Evolutionary conservation across 2,797 vertebrate genomes (phyloP).

Genomic region (Cyprinodon diabolis): DNA sequence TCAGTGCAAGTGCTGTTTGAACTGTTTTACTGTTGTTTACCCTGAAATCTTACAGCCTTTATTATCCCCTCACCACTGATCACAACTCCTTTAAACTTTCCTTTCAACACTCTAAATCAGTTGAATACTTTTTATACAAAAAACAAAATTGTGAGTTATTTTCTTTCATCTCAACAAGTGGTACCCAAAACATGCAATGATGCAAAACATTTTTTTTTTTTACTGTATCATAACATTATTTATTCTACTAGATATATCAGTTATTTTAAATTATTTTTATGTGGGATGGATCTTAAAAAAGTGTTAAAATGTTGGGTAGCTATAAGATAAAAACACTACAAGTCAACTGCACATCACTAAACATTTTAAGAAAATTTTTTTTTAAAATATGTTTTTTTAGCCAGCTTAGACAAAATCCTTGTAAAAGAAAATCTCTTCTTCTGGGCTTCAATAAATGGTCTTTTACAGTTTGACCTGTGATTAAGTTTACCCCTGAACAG

Average conservation of each 20-base stretch:
- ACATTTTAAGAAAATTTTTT: background rate
- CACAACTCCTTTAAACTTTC: constrained; percentile 47
- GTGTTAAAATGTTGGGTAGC: background rate
- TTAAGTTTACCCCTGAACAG: background rate
- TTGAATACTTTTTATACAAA: constrained; percentile 42
- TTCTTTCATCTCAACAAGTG: constrained; percentile 26
- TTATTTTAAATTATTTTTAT: constrained; percentile 14
- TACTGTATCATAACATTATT: constrained; percentile 15
- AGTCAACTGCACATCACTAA: background rate
- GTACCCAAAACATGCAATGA: constrained; percentile 18
- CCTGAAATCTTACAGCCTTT: constrained; percentile 45
- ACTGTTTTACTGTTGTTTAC: constrained; percentile 68
- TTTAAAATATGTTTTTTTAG: background rate
- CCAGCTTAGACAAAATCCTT: background rate
- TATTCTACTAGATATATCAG: background rate
- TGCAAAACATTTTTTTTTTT: constrained; percentile 30
- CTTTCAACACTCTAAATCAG: constrained; percentile 56
- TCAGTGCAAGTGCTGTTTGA: constrained; percentile 58
- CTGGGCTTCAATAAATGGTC: background rate
- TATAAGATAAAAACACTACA: background rate
- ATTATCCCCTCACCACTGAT: constrained; percentile 47
- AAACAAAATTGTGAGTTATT: constrained; percentile 30
- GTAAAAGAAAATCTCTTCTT: background rate
- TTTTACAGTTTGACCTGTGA: no score
- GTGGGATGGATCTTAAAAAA: background rate